Evolutionary conservation across 2,797 vertebrate genomes (phyloP).

Genomic region (Tamandua tetradactyla): DNA sequence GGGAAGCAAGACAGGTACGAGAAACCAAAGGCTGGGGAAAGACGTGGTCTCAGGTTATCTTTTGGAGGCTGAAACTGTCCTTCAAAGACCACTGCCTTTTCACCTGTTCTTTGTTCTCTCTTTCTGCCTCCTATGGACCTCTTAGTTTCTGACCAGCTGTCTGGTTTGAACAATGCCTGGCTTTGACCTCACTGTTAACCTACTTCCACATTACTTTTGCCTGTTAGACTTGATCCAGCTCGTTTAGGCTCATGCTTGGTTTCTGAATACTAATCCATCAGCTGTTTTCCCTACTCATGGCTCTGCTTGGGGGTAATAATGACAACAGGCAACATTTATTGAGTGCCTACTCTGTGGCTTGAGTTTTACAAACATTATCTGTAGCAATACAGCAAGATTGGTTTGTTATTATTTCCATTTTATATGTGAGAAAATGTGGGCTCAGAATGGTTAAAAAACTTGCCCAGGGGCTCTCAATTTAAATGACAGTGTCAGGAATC

Average conservation of each 20-base stretch:
- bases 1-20: not conserved
- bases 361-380: not conserved
- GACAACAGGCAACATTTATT: not conserved
- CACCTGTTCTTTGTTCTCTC: not conserved
- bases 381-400: too few species aligned
- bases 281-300: not conserved
- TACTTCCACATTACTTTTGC: not conserved
- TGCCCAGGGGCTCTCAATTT: not conserved
- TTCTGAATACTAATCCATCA: not conserved
- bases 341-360: not conserved
- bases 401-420: not conserved
- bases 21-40: not conserved
- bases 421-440: not conserved
- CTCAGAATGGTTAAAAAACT: not conserved
- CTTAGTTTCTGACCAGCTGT: not conserved
- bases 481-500: not conserved
- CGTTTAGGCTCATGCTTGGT: not conserved
- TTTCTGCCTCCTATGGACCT: not conserved
- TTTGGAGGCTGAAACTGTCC: not conserved
- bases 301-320: not conserved
- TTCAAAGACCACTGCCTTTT: not conserved
- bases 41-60: not conserved
- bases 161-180: not conserved
- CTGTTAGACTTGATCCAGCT: not conserved
- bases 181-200: not conserved